Percentiles rank a stretch among this genome's conserved stretches.
Conservation (phyloP, 2,113 vertebrate species). For the Gymnarchus niloticus region DNA sequence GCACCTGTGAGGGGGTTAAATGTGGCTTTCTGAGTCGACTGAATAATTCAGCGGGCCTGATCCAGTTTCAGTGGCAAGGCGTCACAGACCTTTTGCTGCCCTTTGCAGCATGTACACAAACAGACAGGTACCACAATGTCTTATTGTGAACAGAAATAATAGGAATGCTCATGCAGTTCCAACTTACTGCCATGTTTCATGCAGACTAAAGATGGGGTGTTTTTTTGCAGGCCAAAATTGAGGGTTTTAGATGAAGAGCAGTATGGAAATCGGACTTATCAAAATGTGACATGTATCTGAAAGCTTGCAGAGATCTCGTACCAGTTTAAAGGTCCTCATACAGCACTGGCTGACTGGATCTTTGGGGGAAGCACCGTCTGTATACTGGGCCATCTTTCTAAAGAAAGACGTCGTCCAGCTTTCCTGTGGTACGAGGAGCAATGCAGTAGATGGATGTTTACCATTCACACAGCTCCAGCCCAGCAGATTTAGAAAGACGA, state of each 20-base stretch:
- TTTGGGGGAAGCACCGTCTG: neutral
- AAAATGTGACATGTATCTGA: neutral
- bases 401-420: neutral
- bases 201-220: neutral
- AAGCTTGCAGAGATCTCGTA: neutral
- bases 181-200: slow-evolving; percentile 10
- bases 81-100: slow-evolving; percentile 12
- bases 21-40: slow-evolving; percentile 42
- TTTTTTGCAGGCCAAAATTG: neutral
- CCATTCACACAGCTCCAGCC: neutral
- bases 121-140: slow-evolving; percentile 39
- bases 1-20: slow-evolving; percentile 56
- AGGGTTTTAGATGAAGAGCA: neutral
- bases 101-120: slow-evolving; percentile 23
- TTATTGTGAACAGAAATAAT: slow-evolving; percentile 37
- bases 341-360: neutral
- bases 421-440: neutral
- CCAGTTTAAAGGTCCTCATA: neutral
- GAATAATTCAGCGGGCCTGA: slow-evolving; percentile 56
- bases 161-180: slow-evolving; percentile 35
- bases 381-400: too few species aligned
- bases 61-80: slow-evolving; percentile 49
- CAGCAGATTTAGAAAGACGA: neutral
- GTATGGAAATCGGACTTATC: neutral
- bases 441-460: neutral